phyloP scores from a whole-genome alignment of 2,113 vertebrate species.

The sheep (Ovis aries) region ARS-UI_Ramb_v3.0 NC_056080.1:69697501-69698000 shows the following conservation, averaged over 20 bases:
- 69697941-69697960: not conserved
- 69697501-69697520: conserved; percentile 18
- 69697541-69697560: not conserved
- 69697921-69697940: not conserved
- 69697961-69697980: not conserved
- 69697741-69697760: conserved; percentile 31
- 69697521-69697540: conserved; percentile 17
- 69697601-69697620: not conserved
- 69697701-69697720: conserved; percentile 22
- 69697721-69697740: conserved; percentile 5
- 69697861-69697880: not conserved
- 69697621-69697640: conserved; percentile 6
- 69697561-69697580: not conserved
- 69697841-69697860: not conserved
- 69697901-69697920: not conserved
- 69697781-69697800: conserved; percentile 7
- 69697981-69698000: conserved; percentile 25
- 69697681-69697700: conserved; percentile 8
- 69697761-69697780: not conserved
- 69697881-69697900: not conserved
- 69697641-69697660: not conserved
- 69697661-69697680: conserved; percentile 41
- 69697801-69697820: conserved; percentile 15
- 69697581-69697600: not conserved
- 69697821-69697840: conserved; percentile 30